Conservation (phyloP, 2,113 vertebrate genomes). For the Nothoprocta pentlandii region DNA sequence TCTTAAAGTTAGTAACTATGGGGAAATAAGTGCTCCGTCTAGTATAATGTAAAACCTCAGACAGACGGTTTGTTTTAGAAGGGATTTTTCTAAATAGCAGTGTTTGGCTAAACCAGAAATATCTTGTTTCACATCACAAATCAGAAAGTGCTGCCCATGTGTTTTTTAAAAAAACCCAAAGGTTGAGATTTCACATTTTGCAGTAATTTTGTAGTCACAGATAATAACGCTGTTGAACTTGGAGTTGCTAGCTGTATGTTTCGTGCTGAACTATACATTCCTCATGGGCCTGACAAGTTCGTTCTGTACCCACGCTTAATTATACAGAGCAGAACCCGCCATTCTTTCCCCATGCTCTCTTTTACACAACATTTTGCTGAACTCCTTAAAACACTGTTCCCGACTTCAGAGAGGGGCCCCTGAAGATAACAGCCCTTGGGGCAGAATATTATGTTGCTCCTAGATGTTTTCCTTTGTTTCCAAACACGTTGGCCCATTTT, state of each 20-base stretch:
- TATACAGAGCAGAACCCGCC: not conserved
- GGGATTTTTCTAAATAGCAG: slow-evolving; percentile 64
- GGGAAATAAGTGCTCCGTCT: slow-evolving; percentile 26
- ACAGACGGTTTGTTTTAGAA: slow-evolving; percentile 56
- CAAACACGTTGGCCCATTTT: slow-evolving; percentile 57
- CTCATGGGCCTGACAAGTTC: not conserved
- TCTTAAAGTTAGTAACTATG: slow-evolving; percentile 44
- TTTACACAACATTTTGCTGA: not conserved
- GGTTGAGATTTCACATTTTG: not conserved
- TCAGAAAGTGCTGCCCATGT: slow-evolving; percentile 49
- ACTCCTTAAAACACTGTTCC: not conserved
- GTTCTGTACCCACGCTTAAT: not conserved
- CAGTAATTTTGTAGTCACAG: slow-evolving; percentile 23
- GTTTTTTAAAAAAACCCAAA: not conserved
- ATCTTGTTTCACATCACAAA: slow-evolving; percentile 59
- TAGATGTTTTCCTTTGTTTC: slow-evolving; percentile 53
- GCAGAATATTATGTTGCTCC: slow-evolving; percentile 18
- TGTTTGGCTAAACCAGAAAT: slow-evolving; percentile 60
- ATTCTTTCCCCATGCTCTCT: not conserved
- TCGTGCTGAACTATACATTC: not conserved
- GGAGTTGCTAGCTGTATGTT: not conserved
- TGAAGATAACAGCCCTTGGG: not conserved
- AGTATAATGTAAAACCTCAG: slow-evolving; percentile 42
- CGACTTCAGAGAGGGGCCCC: not conserved
- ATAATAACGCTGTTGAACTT: slow-evolving; percentile 7